Conservation (phyloP, 1,140 invertebrate genomes). For the Stratiolaelaps scimitus region DNA sequence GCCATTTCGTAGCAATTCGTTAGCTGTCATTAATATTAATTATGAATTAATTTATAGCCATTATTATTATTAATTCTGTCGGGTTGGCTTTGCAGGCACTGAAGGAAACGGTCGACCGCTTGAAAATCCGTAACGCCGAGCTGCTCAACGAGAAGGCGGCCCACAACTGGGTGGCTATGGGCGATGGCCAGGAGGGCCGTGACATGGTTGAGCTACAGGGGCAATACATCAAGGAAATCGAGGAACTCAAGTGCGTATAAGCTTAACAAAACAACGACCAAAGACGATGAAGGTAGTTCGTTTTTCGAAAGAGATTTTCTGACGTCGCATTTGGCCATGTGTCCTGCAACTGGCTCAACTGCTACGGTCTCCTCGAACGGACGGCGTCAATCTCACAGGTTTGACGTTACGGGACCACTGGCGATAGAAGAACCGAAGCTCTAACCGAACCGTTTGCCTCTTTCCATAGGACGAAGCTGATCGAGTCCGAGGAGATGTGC, state of each 20-base stretch:
- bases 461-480: slow-evolving; percentile 52
- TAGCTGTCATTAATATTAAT: too few relatives aligned
- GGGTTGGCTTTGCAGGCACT: slow-evolving; percentile 48
- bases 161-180: slow-evolving; percentile 52
- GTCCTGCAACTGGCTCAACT: too few relatives aligned
- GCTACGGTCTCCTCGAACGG: too few relatives aligned
- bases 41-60: too few relatives aligned
- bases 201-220: slow-evolving; percentile 58
- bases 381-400: too few relatives aligned
- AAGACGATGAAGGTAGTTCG: too few relatives aligned
- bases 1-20: too few relatives aligned
- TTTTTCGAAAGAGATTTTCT: too few relatives aligned
- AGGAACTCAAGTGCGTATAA: slow-evolving; percentile 54
- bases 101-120: slow-evolving; percentile 76
- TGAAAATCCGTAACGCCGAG: slow-evolving; percentile 64
- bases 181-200: slow-evolving; percentile 42
- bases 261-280: slow-evolving; percentile 2
- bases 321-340: too few relatives aligned
- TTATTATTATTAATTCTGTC: too few relatives aligned
- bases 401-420: too few relatives aligned
- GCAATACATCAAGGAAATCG: slow-evolving; percentile 78
- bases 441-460: background rate
- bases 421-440: too few relatives aligned
- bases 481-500: slow-evolving; percentile 74
- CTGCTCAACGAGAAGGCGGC: slow-evolving; percentile 64